Percentiles rank a stretch among this genome's conserved stretches.
Evolutionary conservation across 2,797 vertebrate genomes (phyloP).

Genomic region (Erpetoichthys calabaricus): DNA sequence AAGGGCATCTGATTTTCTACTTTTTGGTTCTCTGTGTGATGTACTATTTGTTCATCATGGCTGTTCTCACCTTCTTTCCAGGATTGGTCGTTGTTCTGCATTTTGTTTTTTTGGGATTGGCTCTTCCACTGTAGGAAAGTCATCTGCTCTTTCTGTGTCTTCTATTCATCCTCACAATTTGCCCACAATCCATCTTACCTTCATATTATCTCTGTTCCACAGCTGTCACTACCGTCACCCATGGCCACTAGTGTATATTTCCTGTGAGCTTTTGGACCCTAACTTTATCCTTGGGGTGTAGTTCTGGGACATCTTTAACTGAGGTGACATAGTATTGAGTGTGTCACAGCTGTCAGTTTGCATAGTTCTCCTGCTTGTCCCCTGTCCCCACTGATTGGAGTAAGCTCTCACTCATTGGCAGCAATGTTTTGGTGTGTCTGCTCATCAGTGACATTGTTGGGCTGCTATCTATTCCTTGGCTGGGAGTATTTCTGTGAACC

Average conservation of each 20-base stretch:
- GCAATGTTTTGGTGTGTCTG: not conserved
- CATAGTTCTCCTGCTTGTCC: not conserved
- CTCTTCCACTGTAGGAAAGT: no score
- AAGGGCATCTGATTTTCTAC: no score
- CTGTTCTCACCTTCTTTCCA: no score
- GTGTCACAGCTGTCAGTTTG: slow-evolving; percentile 8
- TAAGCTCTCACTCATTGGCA: not conserved
- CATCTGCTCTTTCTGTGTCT: not conserved
- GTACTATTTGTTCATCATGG: no score
- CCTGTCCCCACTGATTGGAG: not conserved
- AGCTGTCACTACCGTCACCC: no score
- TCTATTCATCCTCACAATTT: slow-evolving; percentile 1
- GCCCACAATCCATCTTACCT: slow-evolving; percentile 1
- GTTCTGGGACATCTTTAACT: slow-evolving; percentile 8
- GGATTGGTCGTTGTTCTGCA: no score
- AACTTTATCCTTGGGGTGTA: slow-evolving; percentile 10
- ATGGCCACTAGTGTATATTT: slow-evolving; percentile 7
- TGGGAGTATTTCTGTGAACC: not conserved
- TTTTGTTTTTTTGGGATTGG: no score
- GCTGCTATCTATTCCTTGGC: not conserved
- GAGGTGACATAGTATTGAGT: slow-evolving; percentile 9
- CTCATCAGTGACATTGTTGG: slow-evolving; percentile 2
- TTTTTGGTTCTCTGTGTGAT: no score
- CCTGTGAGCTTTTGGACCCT: slow-evolving; percentile 11
- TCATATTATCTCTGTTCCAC: slow-evolving; percentile 5